Percentiles rank a stretch among this genome's conserved stretches.
phyloP scores from a whole-genome alignment of 2,797 vertebrate genomes.

The Lacerta viridis region DNA sequence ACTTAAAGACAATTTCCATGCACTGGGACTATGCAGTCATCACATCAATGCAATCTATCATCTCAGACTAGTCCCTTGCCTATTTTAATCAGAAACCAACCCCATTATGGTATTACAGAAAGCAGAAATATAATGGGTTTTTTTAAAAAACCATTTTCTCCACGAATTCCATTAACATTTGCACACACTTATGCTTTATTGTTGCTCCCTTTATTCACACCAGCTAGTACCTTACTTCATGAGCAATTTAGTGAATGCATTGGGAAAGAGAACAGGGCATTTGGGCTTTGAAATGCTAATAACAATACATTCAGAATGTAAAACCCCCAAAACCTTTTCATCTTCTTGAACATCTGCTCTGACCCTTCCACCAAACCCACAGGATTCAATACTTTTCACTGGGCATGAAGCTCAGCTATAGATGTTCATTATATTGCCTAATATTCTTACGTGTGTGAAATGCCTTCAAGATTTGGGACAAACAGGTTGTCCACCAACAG shows the following conservation, averaged over 20 bases:
- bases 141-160: not conserved
- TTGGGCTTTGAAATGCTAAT: slow-evolving; percentile 15
- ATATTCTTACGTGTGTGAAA: not conserved
- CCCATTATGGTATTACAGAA: not conserved
- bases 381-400: not conserved
- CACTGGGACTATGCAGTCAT: not conserved
- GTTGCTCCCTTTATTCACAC: not conserved
- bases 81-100: slow-evolving; percentile 5
- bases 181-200: not conserved
- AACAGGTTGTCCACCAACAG: not conserved
- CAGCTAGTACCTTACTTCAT: not conserved
- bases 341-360: slow-evolving; percentile 1
- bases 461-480: not conserved
- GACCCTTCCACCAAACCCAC: not conserved
- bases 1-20: slow-evolving; percentile 12
- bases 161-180: slow-evolving; percentile 10
- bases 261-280: not conserved
- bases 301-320: not conserved
- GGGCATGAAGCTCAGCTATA: not conserved
- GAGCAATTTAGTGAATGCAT: slow-evolving; percentile 5
- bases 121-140: not conserved
- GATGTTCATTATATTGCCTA: not conserved
- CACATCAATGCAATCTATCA: slow-evolving; percentile 4
- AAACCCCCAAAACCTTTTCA: not conserved
- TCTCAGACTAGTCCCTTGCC: not conserved